phyloP scores from a whole-genome alignment of 2,113 vertebrate genomes.

The Myodes glareolus region DNA sequence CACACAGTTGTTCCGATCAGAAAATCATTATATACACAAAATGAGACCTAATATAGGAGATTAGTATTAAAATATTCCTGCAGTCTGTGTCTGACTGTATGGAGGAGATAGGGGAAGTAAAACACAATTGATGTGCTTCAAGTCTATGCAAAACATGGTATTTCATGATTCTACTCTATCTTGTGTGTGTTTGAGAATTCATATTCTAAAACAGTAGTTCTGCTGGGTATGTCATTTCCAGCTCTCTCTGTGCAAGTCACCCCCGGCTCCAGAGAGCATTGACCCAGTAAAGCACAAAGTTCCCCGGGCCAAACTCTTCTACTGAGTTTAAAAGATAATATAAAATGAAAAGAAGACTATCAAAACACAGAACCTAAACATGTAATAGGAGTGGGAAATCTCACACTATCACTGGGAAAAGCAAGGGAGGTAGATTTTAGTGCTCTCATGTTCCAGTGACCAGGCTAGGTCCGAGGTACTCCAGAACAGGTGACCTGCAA shows the following conservation, averaged over 20 bases:
- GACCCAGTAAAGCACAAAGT: not conserved
- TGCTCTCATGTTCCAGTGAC: not conserved
- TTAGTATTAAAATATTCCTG: not conserved
- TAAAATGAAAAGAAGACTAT: slow-evolving; percentile 1
- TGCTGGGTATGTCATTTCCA: not conserved
- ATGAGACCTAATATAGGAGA: not conserved
- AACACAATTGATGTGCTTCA: not conserved
- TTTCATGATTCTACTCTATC: not conserved
- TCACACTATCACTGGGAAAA: not conserved
- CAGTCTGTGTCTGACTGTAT: not conserved
- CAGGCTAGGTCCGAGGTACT: not conserved
- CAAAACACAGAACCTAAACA: not conserved
- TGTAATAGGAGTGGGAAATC: not conserved
- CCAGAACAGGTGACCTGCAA: not conserved
- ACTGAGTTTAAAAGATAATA: not conserved
- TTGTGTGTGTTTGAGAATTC: slow-evolving; percentile 9
- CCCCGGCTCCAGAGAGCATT: not conserved
- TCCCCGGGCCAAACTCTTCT: not conserved
- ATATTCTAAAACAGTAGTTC: not conserved
- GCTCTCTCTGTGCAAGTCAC: not conserved
- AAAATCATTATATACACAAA: not conserved
- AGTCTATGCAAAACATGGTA: not conserved
- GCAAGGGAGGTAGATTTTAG: not conserved
- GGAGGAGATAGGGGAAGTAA: not conserved
- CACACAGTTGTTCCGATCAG: not conserved